Conservation (phyloP, 2,113 vertebrate genomes). For the Leucoraja erinaceus region DNA sequence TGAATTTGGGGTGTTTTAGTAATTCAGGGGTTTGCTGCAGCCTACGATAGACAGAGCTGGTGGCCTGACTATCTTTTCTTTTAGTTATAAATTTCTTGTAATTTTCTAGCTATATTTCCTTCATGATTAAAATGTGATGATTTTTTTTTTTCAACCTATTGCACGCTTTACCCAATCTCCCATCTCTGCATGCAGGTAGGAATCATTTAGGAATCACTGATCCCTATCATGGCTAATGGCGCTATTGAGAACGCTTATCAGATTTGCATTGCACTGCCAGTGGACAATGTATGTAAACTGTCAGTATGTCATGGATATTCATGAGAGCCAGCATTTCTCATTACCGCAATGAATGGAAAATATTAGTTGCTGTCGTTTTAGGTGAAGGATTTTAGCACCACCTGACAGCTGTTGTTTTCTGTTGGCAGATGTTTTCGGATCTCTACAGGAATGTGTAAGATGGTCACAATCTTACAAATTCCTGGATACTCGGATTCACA, state of each 20-base stretch:
- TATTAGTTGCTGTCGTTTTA: neutral
- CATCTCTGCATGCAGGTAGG: too few relatives aligned
- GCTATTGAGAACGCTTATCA: neutral
- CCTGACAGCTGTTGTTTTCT: slow-evolving; percentile 1
- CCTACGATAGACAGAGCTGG: too few relatives aligned
- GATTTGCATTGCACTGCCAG: neutral
- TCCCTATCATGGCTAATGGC: neutral
- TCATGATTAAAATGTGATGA: too few relatives aligned
- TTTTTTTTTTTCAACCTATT: too few relatives aligned
- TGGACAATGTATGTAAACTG: neutral
- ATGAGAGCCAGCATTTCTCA: neutral
- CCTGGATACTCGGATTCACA: too few relatives aligned
- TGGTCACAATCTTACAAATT: neutral
- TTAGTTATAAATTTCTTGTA: too few relatives aligned
- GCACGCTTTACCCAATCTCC: too few relatives aligned
- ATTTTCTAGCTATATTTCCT: too few relatives aligned
- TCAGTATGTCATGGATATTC: neutral
- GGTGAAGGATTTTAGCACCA: neutral
- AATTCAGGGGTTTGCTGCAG: too few relatives aligned
- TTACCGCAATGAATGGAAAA: neutral
- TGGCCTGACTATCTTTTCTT: too few relatives aligned
- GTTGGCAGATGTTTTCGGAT: slow-evolving; percentile 18
- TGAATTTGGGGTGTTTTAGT: too few relatives aligned
- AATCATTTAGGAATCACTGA: too few relatives aligned
- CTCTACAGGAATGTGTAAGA: neutral